Conservation (phyloP, 1,140 invertebrate species). For the Drosophila albomicans region DNA sequence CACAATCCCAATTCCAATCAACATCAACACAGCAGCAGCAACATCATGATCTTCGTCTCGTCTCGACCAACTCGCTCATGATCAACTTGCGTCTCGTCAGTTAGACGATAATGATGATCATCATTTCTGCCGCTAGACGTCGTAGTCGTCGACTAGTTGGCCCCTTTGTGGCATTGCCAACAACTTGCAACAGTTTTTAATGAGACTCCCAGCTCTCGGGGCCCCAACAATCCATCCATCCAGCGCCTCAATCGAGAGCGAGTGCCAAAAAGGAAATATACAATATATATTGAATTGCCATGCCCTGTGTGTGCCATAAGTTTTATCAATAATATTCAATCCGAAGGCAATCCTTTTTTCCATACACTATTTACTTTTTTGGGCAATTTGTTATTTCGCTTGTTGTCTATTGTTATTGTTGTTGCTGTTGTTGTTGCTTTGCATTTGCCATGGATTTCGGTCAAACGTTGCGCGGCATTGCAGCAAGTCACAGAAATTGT, state of each 20-base stretch:
- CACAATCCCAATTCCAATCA: constrained; percentile 51
- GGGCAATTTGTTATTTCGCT: constrained; percentile 50
- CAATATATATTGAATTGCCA: constrained; percentile 50
- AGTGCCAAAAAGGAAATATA: constrained; percentile 30
- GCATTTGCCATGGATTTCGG: constrained; percentile 65
- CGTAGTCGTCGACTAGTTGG: constrained; percentile 25
- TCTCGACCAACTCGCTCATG: constrained; percentile 43
- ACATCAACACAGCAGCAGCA: constrained; percentile 48
- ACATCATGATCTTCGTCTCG: constrained; percentile 49
- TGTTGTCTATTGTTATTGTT: constrained; percentile 4
- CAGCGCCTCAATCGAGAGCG: constrained; percentile 10
- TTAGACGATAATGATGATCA: constrained; percentile 51
- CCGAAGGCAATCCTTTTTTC: constrained; percentile 63
- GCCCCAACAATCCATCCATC: neutral
- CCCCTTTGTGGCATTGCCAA: constrained; percentile 52
- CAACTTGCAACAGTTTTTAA: constrained; percentile 41
- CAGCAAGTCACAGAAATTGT: constrained; percentile 47
- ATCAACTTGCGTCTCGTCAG: constrained; percentile 71
- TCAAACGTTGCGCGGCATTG: constrained; percentile 64
- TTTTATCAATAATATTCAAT: constrained; percentile 84
- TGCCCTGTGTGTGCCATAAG: constrained; percentile 51
- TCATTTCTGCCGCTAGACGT: constrained; percentile 17
- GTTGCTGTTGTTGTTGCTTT: constrained; percentile 36
- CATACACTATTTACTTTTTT: constrained; percentile 42
- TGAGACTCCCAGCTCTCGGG: constrained; percentile 14